Evolutionary conservation across 2,888 invertebrate genomes (phyloP), one percentile per base, ranked within the genome.

Genomic region (Dendrolimus houi): DNA sequence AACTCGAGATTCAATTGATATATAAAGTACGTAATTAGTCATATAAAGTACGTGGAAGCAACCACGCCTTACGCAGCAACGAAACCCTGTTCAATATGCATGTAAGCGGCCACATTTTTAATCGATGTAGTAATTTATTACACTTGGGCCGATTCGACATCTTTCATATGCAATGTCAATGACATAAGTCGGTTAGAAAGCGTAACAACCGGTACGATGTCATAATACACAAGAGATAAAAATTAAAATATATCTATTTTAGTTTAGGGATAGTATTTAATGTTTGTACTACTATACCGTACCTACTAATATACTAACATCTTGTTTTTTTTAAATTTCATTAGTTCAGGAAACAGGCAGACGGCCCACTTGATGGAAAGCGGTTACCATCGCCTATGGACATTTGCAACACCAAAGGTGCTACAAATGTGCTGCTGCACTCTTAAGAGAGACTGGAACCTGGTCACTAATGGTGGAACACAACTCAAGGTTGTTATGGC

Each of bases 101-200:
- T 29, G 29, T 29, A 29, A 29, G 29, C 29, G 47, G 12, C 47
- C 47, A 12, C 47, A 53, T 55, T 29, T 53, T 53, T 52, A 57
- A 47, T 47, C 29, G 53, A 53, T 57, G 55, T 58, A 54, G 58
- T 53, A 54, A 62, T 59, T 57, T 55, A 57, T 58, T 61, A 61
- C 42, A 13, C 63, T 64, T 68, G 52, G 41, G 42, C 29, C 10
- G 29, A 41, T 62, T 29, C 64, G 12, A 47, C 9, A 47, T 47
- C 53, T 56, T 56, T 53, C 3, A 56, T 56, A 56, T 56, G 56
- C 74, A 76, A 77, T 77, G 78, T 79, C 79, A 79, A 74, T 77
- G 79, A 81, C 80, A 77, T 78, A 77, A 72, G 70, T 61, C 62
- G 64, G 76, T 57, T 74, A 74, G 84, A 84, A 85, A 84, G 66